phyloP scores from a whole-genome alignment of 1,140 invertebrate genomes.

The Himalopsyche phryganea region DNA sequence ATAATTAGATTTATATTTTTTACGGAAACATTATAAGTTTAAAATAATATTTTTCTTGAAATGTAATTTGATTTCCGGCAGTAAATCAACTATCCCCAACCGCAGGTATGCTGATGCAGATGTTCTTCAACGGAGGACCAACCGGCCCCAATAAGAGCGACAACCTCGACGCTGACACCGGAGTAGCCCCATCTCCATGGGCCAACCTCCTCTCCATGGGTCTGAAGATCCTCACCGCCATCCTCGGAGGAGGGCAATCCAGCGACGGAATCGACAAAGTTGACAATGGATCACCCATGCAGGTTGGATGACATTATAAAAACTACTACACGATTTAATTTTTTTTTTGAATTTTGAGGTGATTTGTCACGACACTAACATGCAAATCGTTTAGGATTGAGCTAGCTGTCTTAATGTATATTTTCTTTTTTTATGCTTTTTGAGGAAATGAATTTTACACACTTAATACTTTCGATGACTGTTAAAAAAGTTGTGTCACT shows the following conservation, averaged over 20 bases:
- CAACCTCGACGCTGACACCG: slow-evolving; percentile 62
- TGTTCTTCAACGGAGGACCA: slow-evolving; percentile 67
- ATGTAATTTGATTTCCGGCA: too few species aligned
- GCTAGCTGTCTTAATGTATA: too few species aligned
- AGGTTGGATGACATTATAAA: slow-evolving; percentile 57
- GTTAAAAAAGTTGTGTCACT: too few species aligned
- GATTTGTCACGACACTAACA: too few species aligned
- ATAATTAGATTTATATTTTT: too few species aligned
- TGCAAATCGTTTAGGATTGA: too few species aligned
- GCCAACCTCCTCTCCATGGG: slow-evolving; percentile 75
- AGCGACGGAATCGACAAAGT: slow-evolving; percentile 84
- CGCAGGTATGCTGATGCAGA: slow-evolving; percentile 74
- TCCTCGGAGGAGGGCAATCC: slow-evolving; percentile 70
- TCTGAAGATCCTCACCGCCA: slow-evolving; percentile 76
- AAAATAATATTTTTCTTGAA: too few species aligned
- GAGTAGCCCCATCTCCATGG: slow-evolving; percentile 72
- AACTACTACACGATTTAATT: neutral
- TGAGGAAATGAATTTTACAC: too few species aligned
- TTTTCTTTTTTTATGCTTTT: too few species aligned
- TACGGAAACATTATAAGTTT: too few species aligned
- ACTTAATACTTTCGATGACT: too few species aligned
- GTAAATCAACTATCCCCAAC: too few species aligned
- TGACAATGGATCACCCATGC: slow-evolving; percentile 80
- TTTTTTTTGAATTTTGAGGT: neutral
- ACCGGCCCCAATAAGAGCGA: slow-evolving; percentile 78